A percentile compares a stretch with the other conserved stretches of the same genome.
Evolutionary conservation across 2,888 invertebrate species (phyloP).

Genomic region (Teinopalpus imperialis): DNA sequence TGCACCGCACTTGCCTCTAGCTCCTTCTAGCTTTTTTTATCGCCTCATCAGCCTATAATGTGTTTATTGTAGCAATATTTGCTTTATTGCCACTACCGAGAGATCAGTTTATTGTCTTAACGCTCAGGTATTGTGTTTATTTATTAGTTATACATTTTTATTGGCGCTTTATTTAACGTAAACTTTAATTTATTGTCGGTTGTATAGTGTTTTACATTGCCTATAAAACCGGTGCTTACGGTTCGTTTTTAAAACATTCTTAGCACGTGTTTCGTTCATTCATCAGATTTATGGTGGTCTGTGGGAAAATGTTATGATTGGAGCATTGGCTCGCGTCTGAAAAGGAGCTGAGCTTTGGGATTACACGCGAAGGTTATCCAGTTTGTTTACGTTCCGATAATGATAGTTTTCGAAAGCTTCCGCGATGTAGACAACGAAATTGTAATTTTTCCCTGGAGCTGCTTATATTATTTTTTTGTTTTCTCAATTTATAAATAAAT

Average conservation of each 20-base stretch:
- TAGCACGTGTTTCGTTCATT: conserved; percentile 81
- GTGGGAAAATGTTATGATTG: conserved; percentile 78
- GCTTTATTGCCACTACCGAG: conserved; percentile 77
- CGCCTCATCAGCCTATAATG: conserved; percentile 75
- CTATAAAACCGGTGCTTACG: conserved; percentile 80
- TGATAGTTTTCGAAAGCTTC: conserved; percentile 26
- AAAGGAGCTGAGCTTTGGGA: conserved; percentile 39
- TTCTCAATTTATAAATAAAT: too few relatives aligned
- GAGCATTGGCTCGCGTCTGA: conserved; percentile 43
- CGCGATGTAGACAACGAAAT: background rate
- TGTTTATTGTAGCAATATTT: conserved; percentile 81
- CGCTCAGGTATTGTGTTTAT: conserved; percentile 81
- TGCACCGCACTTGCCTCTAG: conserved; percentile 35
- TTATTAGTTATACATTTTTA: conserved; percentile 83
- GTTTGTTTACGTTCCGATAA: conserved; percentile 41
- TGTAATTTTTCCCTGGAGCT: too few relatives aligned
- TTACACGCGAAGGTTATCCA: conserved; percentile 32
- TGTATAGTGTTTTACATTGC: conserved; percentile 79
- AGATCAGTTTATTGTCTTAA: conserved; percentile 75
- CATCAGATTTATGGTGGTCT: conserved; percentile 79
- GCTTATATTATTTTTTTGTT: too few relatives aligned
- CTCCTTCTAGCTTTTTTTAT: conserved; percentile 56
- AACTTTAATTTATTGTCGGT: conserved; percentile 80
- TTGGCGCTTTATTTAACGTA: conserved; percentile 80
- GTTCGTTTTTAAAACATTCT: conserved; percentile 77